phyloP scores from a whole-genome alignment of 2,113 vertebrate genomes.

The Plecturocebus donacophilus region DNA sequence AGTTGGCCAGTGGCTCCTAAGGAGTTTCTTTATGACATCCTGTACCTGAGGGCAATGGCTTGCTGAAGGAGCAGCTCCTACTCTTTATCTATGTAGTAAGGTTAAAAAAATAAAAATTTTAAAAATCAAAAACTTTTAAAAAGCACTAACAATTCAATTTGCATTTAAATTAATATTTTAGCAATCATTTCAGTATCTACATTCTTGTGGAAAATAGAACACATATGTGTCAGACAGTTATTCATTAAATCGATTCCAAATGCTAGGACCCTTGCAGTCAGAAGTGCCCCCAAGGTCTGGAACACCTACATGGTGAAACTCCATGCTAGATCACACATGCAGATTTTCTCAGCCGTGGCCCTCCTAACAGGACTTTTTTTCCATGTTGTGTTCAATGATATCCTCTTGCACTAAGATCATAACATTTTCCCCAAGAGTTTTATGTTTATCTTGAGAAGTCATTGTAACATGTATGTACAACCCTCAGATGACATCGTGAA shows the following conservation, averaged over 20 bases:
- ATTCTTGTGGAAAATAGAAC: not conserved
- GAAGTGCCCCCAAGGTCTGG: not conserved
- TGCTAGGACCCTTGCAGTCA: not conserved
- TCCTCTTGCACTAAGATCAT: slow-evolving; percentile 18
- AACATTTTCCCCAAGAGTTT: not conserved
- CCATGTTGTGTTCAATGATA: slow-evolving; percentile 49
- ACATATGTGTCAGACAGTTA: not conserved
- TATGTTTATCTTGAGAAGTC: not conserved
- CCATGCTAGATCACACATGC: slow-evolving; percentile 26
- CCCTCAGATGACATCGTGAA: not conserved
- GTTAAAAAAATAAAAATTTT: not conserved
- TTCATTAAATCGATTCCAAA: slow-evolving; percentile 23
- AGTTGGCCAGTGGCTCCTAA: slow-evolving; percentile 67
- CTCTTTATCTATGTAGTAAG: not conserved
- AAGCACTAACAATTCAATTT: slow-evolving; percentile 1
- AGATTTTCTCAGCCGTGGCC: slow-evolving; percentile 73
- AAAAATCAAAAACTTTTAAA: not conserved
- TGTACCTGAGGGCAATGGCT: not conserved
- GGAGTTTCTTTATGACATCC: slow-evolving; percentile 52
- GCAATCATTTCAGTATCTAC: slow-evolving; percentile 9
- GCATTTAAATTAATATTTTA: slow-evolving; percentile 28
- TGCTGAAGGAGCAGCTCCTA: not conserved
- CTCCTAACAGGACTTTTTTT: slow-evolving; percentile 61
- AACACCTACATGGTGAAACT: not conserved
- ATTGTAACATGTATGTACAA: not conserved